phyloP scores from a whole-genome alignment of 2,888 invertebrate genomes.

The Metalampra italica region DNA sequence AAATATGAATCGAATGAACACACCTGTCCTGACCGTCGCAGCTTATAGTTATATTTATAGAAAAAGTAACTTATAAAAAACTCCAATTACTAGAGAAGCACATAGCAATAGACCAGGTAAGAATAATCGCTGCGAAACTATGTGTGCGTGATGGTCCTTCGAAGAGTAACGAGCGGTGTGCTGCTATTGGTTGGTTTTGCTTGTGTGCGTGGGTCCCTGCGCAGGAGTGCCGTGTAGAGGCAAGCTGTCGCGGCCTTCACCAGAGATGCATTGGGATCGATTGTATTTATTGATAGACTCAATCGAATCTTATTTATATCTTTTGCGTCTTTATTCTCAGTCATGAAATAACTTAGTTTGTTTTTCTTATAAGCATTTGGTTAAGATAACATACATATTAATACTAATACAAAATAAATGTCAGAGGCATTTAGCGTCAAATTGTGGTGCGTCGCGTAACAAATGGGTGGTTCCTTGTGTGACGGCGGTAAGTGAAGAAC shows the following conservation, averaged over 20 bases:
- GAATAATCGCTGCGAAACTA: conserved; percentile 37
- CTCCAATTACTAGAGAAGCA: conserved; percentile 44
- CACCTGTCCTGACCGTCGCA: conserved; percentile 38
- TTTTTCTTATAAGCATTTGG: no score
- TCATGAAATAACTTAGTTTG: not conserved
- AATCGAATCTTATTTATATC: conserved; percentile 19
- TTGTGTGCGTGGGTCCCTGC: conserved; percentile 55
- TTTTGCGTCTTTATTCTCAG: not conserved
- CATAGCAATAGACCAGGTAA: conserved; percentile 47
- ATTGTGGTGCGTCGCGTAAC: not conserved
- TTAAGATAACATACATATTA: no score
- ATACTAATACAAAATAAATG: not conserved
- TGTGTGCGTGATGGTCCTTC: conserved; percentile 30
- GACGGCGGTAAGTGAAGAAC: conserved; percentile 38
- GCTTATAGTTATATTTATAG: conserved; percentile 40
- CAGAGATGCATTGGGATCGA: conserved; percentile 69
- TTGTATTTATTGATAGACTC: conserved; percentile 47
- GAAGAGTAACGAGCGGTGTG: not conserved
- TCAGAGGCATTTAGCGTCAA: conserved; percentile 1
- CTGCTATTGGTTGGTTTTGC: not conserved
- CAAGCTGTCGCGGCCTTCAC: conserved; percentile 72
- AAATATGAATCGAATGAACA: conserved; percentile 23
- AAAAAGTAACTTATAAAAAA: conserved; percentile 38
- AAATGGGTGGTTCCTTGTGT: conserved; percentile 11
- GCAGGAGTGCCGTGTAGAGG: conserved; percentile 64